A percentile compares a stretch with the other conserved stretches of the same genome.
These are phyloP conservation scores for Lamproptera curius DNA, from an alignment of 2,888 invertebrate genomes.

Conservation along the genomic window DNA sequence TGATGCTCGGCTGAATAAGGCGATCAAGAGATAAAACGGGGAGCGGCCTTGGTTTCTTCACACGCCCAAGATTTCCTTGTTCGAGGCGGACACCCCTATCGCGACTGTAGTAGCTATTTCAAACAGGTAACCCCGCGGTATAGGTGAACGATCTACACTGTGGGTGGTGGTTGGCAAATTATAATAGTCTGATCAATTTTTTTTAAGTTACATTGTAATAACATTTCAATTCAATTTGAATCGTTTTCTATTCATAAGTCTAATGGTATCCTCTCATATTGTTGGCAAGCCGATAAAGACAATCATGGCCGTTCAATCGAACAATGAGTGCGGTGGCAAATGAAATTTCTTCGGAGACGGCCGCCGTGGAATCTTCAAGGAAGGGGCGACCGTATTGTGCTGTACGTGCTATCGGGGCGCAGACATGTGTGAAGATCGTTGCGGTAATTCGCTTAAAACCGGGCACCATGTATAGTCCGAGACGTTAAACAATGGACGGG, in stretches of 20 bases:
- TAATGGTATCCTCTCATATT: too few species aligned
- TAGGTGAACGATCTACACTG: constrained; percentile 1
- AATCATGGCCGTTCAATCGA: too few species aligned
- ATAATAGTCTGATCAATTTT: too few species aligned
- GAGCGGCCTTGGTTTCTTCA: constrained; percentile 44
- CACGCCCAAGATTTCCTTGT: constrained; percentile 48
- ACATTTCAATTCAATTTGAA: too few species aligned
- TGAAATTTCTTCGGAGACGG: constrained; percentile 8
- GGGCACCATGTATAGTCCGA: constrained; percentile 52
- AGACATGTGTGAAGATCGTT: constrained; percentile 34
- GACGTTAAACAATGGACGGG: constrained; percentile 59
- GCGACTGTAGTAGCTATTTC: too few species aligned
- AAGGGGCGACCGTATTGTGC: constrained; percentile 11
- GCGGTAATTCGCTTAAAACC: constrained; percentile 52
- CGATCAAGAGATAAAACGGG: constrained; percentile 73
- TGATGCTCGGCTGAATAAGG: constrained; percentile 70
- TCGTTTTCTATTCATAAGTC: too few species aligned
- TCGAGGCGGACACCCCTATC: constrained; percentile 4
- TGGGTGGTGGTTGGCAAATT: not conserved
- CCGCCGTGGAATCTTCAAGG: not conserved
- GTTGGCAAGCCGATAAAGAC: too few species aligned
- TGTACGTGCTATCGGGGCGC: constrained; percentile 25
- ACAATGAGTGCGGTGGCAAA: not conserved
- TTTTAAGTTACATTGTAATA: too few species aligned
- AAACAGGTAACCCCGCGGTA: constrained; percentile 35